Conservation (phyloP, 2,113 vertebrate species). For the Furnarius figulus region DNA sequence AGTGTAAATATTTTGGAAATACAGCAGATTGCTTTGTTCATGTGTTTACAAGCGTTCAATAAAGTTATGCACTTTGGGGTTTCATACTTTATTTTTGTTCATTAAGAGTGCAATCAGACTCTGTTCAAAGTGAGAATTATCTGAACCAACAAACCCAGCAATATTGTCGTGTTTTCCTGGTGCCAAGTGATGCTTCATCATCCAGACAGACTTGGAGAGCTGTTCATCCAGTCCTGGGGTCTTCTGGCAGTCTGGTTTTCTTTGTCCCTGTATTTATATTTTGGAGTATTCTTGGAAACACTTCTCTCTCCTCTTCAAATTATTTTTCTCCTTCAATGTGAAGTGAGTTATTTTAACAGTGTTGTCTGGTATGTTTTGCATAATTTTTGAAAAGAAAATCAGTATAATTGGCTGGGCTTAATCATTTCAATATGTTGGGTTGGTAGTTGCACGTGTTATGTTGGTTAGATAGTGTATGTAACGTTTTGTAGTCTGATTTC, state of each 20-base stretch:
- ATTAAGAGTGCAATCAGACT: background rate
- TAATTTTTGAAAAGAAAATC: background rate
- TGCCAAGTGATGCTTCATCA: background rate
- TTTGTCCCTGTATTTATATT: background rate
- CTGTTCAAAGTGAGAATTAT: background rate
- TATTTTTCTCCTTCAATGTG: background rate
- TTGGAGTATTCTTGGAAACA: background rate
- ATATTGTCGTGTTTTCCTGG: background rate
- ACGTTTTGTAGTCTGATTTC: background rate
- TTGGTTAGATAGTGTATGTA: background rate
- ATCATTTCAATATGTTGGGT: background rate
- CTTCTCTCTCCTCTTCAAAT: background rate
- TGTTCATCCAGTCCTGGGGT: background rate
- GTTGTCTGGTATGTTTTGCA: background rate
- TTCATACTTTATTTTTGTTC: background rate
- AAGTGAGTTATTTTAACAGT: background rate
- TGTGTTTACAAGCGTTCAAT: background rate
- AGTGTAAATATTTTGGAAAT: background rate
- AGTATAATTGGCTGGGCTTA: background rate
- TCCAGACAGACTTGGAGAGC: background rate
- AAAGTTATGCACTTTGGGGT: background rate
- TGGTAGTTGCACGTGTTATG: background rate
- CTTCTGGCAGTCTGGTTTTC: background rate
- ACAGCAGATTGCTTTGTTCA: background rate
- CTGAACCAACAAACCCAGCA: background rate